Conservation (phyloP, 1,140 invertebrate genomes). For the Bombus waltoni region DNA sequence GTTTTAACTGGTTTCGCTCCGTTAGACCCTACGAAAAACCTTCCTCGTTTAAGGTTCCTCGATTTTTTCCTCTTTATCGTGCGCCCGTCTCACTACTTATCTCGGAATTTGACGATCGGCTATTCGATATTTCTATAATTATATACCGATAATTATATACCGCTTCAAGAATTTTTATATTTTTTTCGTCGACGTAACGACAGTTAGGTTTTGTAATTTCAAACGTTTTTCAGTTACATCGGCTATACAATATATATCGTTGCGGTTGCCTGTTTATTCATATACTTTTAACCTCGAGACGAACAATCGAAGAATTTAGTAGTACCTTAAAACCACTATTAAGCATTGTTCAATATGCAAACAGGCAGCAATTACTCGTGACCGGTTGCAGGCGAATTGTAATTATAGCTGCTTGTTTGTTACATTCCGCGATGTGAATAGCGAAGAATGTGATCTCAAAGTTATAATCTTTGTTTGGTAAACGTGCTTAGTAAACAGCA, state of each 20-base stretch:
- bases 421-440: not conserved
- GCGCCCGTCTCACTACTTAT: not conserved
- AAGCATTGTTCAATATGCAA: conserved; percentile 31
- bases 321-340: not conserved
- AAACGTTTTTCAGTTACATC: not conserved
- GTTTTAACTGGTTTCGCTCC: conserved; percentile 31
- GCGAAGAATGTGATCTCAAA: not conserved
- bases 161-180: not conserved
- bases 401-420: not conserved
- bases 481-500: not conserved
- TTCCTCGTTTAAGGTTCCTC: not conserved
- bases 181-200: not conserved
- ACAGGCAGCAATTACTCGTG: conserved; percentile 18
- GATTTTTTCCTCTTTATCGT: not conserved
- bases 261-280: not conserved
- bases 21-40: too few relatives aligned
- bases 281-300: not conserved
- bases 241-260: not conserved
- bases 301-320: not conserved
- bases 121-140: not conserved
- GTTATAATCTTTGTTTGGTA: not conserved
- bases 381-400: conserved; percentile 7
- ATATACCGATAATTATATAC: not conserved
- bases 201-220: not conserved
- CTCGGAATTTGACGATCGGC: not conserved